Evolutionary conservation across 2,797 vertebrate species (phyloP).

Genomic region (Rousettus madagascariensis): DNA sequence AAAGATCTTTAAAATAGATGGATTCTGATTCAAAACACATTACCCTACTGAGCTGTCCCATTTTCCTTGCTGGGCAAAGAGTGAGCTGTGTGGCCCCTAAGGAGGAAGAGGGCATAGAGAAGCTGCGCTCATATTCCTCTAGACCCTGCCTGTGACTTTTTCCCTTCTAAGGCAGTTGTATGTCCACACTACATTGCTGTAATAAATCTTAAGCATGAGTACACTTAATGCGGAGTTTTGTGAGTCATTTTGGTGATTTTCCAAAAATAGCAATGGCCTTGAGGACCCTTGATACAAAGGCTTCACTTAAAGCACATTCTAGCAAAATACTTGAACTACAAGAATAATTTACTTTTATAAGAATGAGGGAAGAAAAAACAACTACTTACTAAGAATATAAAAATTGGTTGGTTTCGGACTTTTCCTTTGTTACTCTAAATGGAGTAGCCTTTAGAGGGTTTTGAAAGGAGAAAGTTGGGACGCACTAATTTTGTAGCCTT

Average conservation of each 20-base stretch:
- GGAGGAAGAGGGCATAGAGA: not conserved
- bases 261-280: not conserved
- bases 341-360: not conserved
- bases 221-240: not conserved
- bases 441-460: not conserved
- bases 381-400: not conserved
- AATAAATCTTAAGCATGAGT: not conserved
- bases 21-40: too few species aligned
- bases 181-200: not conserved
- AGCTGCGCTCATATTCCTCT: not conserved
- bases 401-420: not conserved
- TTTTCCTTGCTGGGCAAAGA: not conserved
- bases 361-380: not conserved
- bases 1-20: too few species aligned
- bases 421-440: not conserved
- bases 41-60: too few species aligned
- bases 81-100: not conserved
- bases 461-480: not conserved
- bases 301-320: not conserved
- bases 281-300: not conserved
- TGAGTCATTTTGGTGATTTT: conserved; percentile 7
- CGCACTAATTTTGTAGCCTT: not conserved
- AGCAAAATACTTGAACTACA: not conserved
- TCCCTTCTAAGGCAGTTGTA: not conserved
- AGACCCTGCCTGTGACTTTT: not conserved